Conservation (phyloP, 2,113 vertebrate species). For the Empidonax alnorum region DNA sequence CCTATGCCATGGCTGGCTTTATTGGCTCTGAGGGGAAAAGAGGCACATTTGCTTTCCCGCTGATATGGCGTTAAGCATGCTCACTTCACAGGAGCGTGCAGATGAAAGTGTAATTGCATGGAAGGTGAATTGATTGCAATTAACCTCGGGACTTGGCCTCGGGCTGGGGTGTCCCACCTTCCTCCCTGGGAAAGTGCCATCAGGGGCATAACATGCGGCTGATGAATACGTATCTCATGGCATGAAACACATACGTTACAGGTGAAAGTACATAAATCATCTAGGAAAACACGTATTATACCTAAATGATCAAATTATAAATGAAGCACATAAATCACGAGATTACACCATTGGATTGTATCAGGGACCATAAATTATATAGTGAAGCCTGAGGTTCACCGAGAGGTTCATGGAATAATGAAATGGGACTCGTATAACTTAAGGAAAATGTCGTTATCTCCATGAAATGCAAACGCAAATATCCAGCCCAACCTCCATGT, state of each 20-base stretch:
- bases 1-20: constrained; percentile 54
- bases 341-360: constrained; percentile 77
- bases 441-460: constrained; percentile 57
- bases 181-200: constrained; percentile 67
- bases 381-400: constrained; percentile 72
- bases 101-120: constrained; percentile 93
- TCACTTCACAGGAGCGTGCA: constrained; percentile 75
- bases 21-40: constrained; percentile 47
- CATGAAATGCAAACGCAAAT: constrained; percentile 38
- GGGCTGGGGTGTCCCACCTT: constrained; percentile 74
- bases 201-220: constrained; percentile 21
- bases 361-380: constrained; percentile 80
- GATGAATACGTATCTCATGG: constrained; percentile 72
- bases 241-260: constrained; percentile 64
- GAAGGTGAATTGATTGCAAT: constrained; percentile 89
- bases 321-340: constrained; percentile 82
- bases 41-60: constrained; percentile 49
- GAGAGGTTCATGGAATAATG: constrained; percentile 74
- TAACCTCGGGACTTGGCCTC: constrained; percentile 79
- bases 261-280: constrained; percentile 80
- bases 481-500: constrained; percentile 39
- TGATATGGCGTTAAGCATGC: constrained; percentile 56
- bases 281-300: constrained; percentile 77
- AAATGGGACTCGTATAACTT: constrained; percentile 70
- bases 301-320: constrained; percentile 83